Base-by-base conservation (phyloP, 2,113 vertebrate species). In the Irena cyanogastra region DNA sequence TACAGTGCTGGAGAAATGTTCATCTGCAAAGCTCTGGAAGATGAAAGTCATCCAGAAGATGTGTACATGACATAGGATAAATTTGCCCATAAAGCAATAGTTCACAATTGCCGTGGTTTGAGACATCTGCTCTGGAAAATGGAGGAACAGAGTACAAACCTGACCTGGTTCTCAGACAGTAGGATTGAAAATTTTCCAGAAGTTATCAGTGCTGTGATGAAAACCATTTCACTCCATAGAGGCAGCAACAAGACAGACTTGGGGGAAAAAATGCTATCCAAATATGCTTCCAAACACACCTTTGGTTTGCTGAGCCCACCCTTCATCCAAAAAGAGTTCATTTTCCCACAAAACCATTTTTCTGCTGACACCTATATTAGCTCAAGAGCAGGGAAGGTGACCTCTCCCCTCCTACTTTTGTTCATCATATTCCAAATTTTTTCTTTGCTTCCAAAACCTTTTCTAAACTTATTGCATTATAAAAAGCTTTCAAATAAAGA, bases 141-240 rank as follows among this genome's bases (percentile, higher is more conserved):
- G 6, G 39, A 61, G 11, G 27, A 78, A 27, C 13, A 42, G 2
- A 57, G 13, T 20, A 61, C 19, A 53, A 68, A 22, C 1, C 10
- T 2, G 1, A 31, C 13, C 0, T 42, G 26, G 10, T 21, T 65
- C n/a, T 26, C 60, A 47, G 30, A 27, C 3, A 37, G 10, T 0
- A 72, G 35, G 45, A 41, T 3, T 52, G 31, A 37, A 83, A 89
- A 52, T 22, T 77, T 21, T 53, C 28, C 69, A 26, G 37, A 69
- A 70, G 12, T 41, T 49, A n/a, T 30, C 41, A 45, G 11, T 18
- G 41, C 18, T 24, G 15, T 16, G 7, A n/a, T 2, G 37, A 60
- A 52, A 64, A 74, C 5, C 5, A 5, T 78, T 35, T 14, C 10
- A 52, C 23, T 65, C 37, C 85, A 33, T 47, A 39, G 39, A 0